Percentiles rank a stretch among this genome's conserved stretches.
These are phyloP conservation scores for Riparia riparia DNA, from an alignment of 2,113 vertebrate genomes.

Conservation along the genomic window DNA sequence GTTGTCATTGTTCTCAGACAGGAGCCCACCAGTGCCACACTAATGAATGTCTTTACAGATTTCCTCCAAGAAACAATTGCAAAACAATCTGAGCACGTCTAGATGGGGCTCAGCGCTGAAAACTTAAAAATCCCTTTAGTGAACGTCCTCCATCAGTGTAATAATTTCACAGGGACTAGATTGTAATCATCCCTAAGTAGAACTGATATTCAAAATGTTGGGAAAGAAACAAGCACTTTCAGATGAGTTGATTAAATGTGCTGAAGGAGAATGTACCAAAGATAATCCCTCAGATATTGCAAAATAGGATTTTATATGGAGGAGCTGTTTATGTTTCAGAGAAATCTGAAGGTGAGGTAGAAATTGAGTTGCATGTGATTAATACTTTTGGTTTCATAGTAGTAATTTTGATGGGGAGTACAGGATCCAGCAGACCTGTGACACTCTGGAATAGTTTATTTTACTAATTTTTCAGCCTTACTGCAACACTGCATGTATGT, in stretches of 20 bases:
- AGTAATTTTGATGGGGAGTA: neutral
- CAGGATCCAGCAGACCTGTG: neutral
- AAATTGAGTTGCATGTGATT: neutral
- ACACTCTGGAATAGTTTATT: neutral
- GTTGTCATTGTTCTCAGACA: conserved; percentile 54
- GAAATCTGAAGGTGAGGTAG: neutral
- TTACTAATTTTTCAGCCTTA: neutral
- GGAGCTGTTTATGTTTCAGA: neutral
- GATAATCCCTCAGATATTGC: neutral
- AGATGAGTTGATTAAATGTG: neutral
- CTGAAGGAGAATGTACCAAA: neutral
- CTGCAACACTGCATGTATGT: neutral
- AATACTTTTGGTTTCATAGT: neutral
- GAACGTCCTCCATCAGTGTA: conserved; percentile 20
- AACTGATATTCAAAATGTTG: neutral
- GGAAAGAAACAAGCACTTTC: neutral
- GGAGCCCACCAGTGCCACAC: conserved; percentile 41
- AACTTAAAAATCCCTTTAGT: conserved; percentile 52
- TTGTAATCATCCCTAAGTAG: neutral
- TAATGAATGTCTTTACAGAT: conserved; percentile 28
- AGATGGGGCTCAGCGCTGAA: conserved; percentile 45
- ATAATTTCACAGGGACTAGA: neutral
- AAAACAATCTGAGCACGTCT: conserved; percentile 46
- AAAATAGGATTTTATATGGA: neutral
- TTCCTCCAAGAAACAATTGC: conserved; percentile 58